Conservation (phyloP, 2,113 vertebrate species). For the Buteo buteo region DNA sequence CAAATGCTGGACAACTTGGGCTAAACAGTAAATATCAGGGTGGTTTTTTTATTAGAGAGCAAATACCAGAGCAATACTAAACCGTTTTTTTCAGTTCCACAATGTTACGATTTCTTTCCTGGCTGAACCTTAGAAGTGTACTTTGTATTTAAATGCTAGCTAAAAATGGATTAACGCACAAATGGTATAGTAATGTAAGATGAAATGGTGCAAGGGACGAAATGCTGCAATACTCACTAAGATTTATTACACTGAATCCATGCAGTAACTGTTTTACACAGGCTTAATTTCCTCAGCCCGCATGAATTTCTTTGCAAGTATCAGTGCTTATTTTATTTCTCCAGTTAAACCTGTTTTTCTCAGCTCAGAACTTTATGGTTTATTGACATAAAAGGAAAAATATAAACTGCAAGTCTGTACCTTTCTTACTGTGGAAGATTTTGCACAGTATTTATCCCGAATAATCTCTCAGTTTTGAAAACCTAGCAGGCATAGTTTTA, state of each 20-base stretch:
- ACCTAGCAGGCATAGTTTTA: not conserved
- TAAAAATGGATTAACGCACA: not conserved
- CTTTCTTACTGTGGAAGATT: not conserved
- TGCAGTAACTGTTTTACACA: not conserved
- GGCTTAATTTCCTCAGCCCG: not conserved
- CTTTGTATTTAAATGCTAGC: not conserved
- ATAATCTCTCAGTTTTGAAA: not conserved
- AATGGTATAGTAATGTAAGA: not conserved
- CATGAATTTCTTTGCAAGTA: not conserved
- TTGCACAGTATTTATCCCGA: not conserved
- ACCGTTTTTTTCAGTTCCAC: fast-evolving
- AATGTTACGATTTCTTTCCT: not conserved
- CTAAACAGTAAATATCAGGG: fast-evolving
- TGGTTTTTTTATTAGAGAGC: not conserved
- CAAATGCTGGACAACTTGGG: not conserved
- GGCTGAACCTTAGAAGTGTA: not conserved
- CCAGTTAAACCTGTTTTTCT: not conserved
- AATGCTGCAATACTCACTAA: not conserved
- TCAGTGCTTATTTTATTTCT: not conserved
- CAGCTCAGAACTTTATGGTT: not conserved
- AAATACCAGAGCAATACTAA: not conserved
- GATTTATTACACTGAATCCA: not conserved
- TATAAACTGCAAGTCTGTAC: not conserved
- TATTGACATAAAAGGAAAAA: not conserved
- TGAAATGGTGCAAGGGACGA: not conserved